Evolutionary conservation across 2,888 invertebrate genomes (phyloP), one percentile per base, ranked within the genome.

Genomic region (Microctonus brassicae): DNA sequence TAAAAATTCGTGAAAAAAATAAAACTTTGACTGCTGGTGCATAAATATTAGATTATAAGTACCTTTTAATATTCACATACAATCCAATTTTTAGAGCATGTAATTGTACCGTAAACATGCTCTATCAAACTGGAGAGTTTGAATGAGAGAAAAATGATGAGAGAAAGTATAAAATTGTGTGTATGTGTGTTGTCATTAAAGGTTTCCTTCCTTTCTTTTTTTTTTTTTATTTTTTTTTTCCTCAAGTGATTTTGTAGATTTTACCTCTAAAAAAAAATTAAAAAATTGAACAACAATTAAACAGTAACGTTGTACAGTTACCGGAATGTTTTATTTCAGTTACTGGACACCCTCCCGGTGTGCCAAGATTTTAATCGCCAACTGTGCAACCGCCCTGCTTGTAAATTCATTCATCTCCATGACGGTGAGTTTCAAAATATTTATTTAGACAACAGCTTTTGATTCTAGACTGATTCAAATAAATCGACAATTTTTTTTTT

Each of bases 311-410:
- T 78, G 76, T 82, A 81, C 81, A 84, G 80, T 76, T 82, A 77
- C 78, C 79, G 83, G 79, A 80, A 81, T 83, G 83, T 87, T 86
- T 87, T 89, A 88, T 94, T 95, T 87, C 95, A 98, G 97, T 97
- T 97, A 96, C 97, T 96, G 97, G 97, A 96, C 97, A 98, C 96
- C 97, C 97, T 96, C 96, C 97, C 94, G 96, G 97, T 97, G 94
- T 98, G 96, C 97, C 97, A 96, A 96, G 98, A 97, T 97, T 97
- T 97, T 97, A 98, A 97, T 94, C 94, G 95, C 91, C 96, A 96
- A 92, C 94, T 95, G 91, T 97, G 96, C 93, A 94, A 94, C 91
- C 94, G 97, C 93, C 93, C 94, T 91, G 95, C 96, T 93, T 97
- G 97, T 95, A 96, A 96, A 94, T 97, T 96, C 92, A 95, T 97